These are phyloP conservation scores for Papilio polyxenes DNA, from an alignment of 1,140 invertebrate genomes.

Conservation along the genomic window DNA sequence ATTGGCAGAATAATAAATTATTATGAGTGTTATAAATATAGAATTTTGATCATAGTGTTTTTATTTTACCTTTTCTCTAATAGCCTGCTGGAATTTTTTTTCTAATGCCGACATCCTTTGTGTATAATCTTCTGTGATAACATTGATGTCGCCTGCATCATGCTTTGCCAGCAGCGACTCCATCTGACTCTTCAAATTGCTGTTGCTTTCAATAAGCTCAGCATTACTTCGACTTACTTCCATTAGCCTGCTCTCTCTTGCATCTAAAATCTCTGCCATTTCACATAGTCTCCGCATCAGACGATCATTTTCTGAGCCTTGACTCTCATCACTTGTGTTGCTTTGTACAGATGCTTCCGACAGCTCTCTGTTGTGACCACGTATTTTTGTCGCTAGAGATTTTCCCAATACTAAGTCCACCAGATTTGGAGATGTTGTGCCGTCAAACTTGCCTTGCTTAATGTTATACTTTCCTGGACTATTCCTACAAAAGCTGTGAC, in stretches of 20 bases:
- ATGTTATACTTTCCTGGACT: constrained; percentile 86
- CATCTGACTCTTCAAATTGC: constrained; percentile 86
- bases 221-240: constrained; percentile 93
- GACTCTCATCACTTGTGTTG: constrained; percentile 89
- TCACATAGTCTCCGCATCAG: constrained; percentile 90
- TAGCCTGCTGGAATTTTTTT: constrained; percentile 93
- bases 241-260: constrained; percentile 92
- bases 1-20: background rate
- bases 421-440: constrained; percentile 75
- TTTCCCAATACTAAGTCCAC: constrained; percentile 80
- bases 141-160: constrained; percentile 83
- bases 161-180: constrained; percentile 81
- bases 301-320: constrained; percentile 88
- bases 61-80: constrained; percentile 85
- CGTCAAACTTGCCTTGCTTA: constrained; percentile 71
- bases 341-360: constrained; percentile 87
- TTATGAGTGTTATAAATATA: too few species aligned
- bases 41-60: background rate
- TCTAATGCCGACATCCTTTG: constrained; percentile 93
- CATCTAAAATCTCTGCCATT: constrained; percentile 93
- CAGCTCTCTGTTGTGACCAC: constrained; percentile 90
- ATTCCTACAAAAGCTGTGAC: constrained; percentile 83
- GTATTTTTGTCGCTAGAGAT: constrained; percentile 75
- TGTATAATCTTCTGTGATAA: constrained; percentile 93
- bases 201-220: constrained; percentile 91